Base-by-base conservation (phyloP, 2,888 invertebrate genomes). In the Morpho achilles region DNA sequence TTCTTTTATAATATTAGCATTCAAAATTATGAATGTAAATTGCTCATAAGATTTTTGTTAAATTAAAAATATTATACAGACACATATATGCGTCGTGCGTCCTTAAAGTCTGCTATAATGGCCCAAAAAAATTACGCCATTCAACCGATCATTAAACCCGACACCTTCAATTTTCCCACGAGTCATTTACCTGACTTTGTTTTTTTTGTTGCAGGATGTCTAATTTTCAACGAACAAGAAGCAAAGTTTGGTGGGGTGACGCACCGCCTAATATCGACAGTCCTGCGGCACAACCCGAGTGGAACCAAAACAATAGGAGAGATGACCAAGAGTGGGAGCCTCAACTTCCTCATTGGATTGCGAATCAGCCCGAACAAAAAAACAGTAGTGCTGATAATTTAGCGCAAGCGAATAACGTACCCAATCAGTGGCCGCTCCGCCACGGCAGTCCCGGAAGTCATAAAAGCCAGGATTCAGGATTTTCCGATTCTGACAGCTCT, bases 401-500 rank as follows among this genome's bases (percentile, higher is more conserved):
- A 69, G 80, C 77, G 59, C 80, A 76, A 66, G 81, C 80, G 32
- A 75, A 78, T 62, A 76, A 79, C 67, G 76, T 73, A 60, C 87
- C 82, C 59, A 82, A 87, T 67, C 86, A 81, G 63, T 91, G 91
- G 91, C 89, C 89, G 42, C 77, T 87, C 39, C 79, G 91, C 23
- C 90, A 85, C 61, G 91, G 87, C 71, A 93, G 90, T 73, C 92
- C 87, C 65, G 93, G 83, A 40, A 94, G 94, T 76, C 94, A 94
- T 64, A 93, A 94, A 63, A 95, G 95, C 72, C 95, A 95, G 80
- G 95, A 95, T 79, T 96, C 95, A 0, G 96, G 96, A 1, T 96
- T 96, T 79, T 95, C 95, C 0, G 96, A 96, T 72, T 94, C 95
- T 0, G 95, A 95, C 70, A 92, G 92, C 68, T 93, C 94, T 1